phyloP scores from a whole-genome alignment of 2,888 invertebrate genomes.

The Drosophila leonis region DNA sequence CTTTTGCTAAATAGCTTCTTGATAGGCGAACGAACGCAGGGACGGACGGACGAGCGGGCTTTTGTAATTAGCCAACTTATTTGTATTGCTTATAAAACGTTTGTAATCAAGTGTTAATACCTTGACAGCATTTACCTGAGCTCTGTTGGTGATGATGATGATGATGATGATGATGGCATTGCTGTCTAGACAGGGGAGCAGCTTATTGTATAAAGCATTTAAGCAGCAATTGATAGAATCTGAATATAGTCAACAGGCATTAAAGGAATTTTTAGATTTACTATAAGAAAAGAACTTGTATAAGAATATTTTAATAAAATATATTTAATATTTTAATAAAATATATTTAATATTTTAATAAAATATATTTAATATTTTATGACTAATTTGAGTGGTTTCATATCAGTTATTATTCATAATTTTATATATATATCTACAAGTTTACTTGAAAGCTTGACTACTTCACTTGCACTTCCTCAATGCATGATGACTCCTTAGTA shows the following conservation, averaged over 20 bases:
- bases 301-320: not conserved
- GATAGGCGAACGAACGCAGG: not conserved
- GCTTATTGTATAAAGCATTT: conserved; percentile 16
- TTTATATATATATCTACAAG: not conserved
- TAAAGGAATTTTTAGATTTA: not conserved
- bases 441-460: not conserved
- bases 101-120: conserved; percentile 42
- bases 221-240: not conserved
- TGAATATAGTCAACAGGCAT: not conserved
- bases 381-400: not conserved
- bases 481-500: conserved; percentile 17
- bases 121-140: conserved; percentile 41
- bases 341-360: not conserved
- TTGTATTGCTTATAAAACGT: conserved; percentile 19
- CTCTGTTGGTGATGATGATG: not conserved
- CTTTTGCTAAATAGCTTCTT: conserved; percentile 63
- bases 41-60: not conserved
- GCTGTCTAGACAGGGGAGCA: conserved; percentile 54
- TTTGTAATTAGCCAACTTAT: conserved; percentile 50
- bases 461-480: conserved; percentile 24
- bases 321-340: not conserved
- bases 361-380: not conserved
- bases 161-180: conserved; percentile 35
- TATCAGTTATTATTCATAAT: not conserved
- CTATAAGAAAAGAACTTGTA: not conserved